These are phyloP conservation scores for Chascanopsetta lugubris DNA, from an alignment of 2,113 vertebrate species.

Conservation along the genomic window DNA sequence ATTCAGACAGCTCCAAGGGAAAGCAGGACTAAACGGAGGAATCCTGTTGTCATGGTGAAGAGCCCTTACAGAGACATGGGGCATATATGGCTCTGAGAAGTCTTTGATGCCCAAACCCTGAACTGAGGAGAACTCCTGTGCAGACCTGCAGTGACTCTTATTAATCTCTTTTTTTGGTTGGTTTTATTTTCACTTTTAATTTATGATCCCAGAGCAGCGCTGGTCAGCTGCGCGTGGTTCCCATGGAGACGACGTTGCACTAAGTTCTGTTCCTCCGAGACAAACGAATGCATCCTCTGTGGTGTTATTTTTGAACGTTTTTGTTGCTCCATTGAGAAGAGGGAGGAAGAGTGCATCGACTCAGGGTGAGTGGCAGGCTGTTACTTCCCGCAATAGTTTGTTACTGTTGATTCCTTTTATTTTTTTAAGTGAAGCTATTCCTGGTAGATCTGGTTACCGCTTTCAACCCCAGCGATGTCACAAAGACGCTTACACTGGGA, in stretches of 20 bases:
- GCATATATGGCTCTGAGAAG: slow-evolving; percentile 18
- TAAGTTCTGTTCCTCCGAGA: slow-evolving; percentile 68
- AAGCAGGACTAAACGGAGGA: slow-evolving; percentile 27
- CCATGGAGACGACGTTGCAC: slow-evolving; percentile 75
- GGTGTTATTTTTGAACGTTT: slow-evolving; percentile 21
- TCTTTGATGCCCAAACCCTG: slow-evolving; percentile 30
- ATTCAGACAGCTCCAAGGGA: slow-evolving; percentile 23
- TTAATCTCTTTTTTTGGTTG: slow-evolving; percentile 43
- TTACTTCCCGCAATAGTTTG: slow-evolving; percentile 35
- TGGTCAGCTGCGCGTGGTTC: slow-evolving; percentile 79
- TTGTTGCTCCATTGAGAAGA: slow-evolving; percentile 19
- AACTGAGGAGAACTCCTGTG: slow-evolving; percentile 32
- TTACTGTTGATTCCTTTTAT: slow-evolving; percentile 19
- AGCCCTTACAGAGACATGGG: slow-evolving; percentile 17
- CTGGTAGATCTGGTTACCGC: slow-evolving; percentile 41
- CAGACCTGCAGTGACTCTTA: slow-evolving; percentile 49
- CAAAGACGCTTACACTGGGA: slow-evolving; percentile 32
- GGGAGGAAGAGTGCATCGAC: slow-evolving; percentile 44
- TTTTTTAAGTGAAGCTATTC: slow-evolving; percentile 40
- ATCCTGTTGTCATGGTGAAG: slow-evolving; percentile 8
- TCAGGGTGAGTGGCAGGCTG: slow-evolving; percentile 59
- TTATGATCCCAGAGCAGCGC: slow-evolving; percentile 78
- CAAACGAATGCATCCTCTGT: slow-evolving; percentile 30
- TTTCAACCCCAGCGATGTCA: too few species aligned
- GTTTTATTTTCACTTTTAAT: slow-evolving; percentile 59